These are phyloP conservation scores for Gobio gobio DNA, from an alignment of 2,113 vertebrate genomes.

Conservation along the genomic window DNA sequence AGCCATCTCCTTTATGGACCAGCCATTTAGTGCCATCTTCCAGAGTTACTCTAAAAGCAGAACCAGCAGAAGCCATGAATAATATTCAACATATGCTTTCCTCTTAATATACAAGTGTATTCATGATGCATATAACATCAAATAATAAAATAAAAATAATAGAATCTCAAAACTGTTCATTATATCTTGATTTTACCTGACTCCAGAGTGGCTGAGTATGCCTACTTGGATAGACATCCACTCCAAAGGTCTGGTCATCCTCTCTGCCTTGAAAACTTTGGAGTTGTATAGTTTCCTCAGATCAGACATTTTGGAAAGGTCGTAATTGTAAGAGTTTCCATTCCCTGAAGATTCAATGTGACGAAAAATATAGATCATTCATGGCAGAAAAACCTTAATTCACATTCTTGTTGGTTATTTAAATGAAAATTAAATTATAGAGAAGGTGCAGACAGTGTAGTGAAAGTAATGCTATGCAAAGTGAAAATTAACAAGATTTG, in stretches of 20 bases:
- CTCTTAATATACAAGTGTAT: background rate
- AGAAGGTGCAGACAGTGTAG: too few relatives aligned
- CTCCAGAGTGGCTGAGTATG: constrained; percentile 65
- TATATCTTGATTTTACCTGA: constrained; percentile 57
- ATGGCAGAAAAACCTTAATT: background rate
- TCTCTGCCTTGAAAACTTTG: constrained; percentile 55
- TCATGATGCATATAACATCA: background rate
- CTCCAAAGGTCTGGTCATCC: constrained; percentile 58
- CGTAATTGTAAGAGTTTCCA: constrained; percentile 51
- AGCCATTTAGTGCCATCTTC: constrained; percentile 60
- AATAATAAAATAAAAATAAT: too few relatives aligned
- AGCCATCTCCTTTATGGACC: constrained; percentile 67
- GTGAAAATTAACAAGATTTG: background rate
- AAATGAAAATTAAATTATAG: background rate
- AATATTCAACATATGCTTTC: background rate
- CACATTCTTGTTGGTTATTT: background rate
- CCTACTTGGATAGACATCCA: background rate
- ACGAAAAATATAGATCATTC: background rate
- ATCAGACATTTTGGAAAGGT: constrained; percentile 54
- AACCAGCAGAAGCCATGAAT: background rate
- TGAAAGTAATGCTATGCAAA: background rate
- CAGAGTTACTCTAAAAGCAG: constrained; percentile 66
- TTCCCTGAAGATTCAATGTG: constrained; percentile 4
- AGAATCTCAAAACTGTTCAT: background rate
- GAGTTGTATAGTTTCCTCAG: constrained; percentile 63